A percentile compares a stretch with the other conserved stretches of the same genome.
These are phyloP conservation scores for Mellilla xanthometata DNA, from an alignment of 2,888 invertebrate genomes.

Conservation along the genomic window DNA sequence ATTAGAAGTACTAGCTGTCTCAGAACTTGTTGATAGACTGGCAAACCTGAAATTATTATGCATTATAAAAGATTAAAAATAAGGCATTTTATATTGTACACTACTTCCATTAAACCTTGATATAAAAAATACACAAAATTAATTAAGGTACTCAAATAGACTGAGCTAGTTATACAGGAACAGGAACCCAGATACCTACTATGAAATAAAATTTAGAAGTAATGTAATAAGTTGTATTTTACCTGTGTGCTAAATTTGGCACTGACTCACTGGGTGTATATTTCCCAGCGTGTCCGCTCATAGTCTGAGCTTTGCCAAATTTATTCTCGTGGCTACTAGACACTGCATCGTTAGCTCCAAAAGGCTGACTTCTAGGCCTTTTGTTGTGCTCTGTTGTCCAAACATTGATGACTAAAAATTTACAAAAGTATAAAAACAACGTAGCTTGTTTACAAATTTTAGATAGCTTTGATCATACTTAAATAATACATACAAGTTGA, in stretches of 20 bases:
- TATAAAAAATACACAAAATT: too few species aligned
- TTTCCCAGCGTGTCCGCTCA: conserved; percentile 91
- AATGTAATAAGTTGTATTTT: neutral
- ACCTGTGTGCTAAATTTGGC: conserved; percentile 79
- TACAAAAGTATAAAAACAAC: neutral
- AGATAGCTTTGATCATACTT: too few species aligned
- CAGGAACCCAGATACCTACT: too few species aligned
- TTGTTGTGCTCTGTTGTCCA: conserved; percentile 90
- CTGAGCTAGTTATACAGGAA: too few species aligned
- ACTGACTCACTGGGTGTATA: conserved; percentile 88
- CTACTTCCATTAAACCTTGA: too few species aligned
- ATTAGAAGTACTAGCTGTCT: conserved; percentile 72
- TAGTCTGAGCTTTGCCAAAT: conserved; percentile 89
- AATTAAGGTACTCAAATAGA: too few species aligned
- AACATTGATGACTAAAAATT: conserved; percentile 89
- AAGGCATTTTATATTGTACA: too few species aligned
- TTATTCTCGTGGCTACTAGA: conserved; percentile 84
- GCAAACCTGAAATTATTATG: conserved; percentile 81
- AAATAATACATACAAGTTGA: too few species aligned
- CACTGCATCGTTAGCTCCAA: conserved; percentile 58
- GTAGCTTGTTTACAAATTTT: too few species aligned
- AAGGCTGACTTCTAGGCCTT: conserved; percentile 76
- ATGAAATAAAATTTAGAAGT: neutral
- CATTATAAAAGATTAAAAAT: too few species aligned
- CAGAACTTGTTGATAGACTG: conserved; percentile 82